These are phyloP conservation scores for Neoseiulus cucumeris DNA, from an alignment of 1,140 invertebrate genomes.

Conservation along the genomic window DNA sequence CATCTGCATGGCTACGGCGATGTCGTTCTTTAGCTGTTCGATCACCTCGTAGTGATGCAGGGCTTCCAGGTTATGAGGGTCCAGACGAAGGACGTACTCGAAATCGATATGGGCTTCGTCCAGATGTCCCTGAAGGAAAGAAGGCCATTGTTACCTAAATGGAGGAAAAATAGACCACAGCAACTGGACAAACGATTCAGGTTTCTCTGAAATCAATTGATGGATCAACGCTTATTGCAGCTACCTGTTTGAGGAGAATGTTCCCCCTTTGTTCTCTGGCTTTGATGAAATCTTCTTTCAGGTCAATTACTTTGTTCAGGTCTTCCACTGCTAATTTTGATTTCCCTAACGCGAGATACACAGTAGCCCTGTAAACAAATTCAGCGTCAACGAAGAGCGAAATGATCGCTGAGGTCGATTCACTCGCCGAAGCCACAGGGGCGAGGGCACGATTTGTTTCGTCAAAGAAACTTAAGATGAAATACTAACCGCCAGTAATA, in stretches of 20 bases:
- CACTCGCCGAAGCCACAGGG: neutral
- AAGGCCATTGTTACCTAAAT: slow-evolving; percentile 44
- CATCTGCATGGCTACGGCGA: slow-evolving; percentile 23
- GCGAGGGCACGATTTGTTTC: too few species aligned
- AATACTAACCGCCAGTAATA: slow-evolving; percentile 1
- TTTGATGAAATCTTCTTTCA: slow-evolving; percentile 82
- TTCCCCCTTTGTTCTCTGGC: slow-evolving; percentile 23
- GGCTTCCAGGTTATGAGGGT: slow-evolving; percentile 57
- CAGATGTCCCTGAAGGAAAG: slow-evolving; percentile 64
- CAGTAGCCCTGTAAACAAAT: slow-evolving; percentile 67
- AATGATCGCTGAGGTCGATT: neutral
- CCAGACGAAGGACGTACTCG: slow-evolving; percentile 45
- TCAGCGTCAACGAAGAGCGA: neutral
- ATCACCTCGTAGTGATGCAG: slow-evolving; percentile 41
- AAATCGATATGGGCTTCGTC: slow-evolving; percentile 61
- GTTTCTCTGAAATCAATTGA: too few species aligned
- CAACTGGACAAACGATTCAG: too few species aligned
- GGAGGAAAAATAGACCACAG: too few species aligned
- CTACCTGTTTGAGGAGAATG: slow-evolving; percentile 3
- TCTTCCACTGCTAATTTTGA: slow-evolving; percentile 83
- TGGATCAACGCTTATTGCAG: too few species aligned
- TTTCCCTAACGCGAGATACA: slow-evolving; percentile 87
- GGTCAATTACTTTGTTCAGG: slow-evolving; percentile 68
- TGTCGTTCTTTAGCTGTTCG: slow-evolving; percentile 40
- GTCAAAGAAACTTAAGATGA: too few species aligned